phyloP scores from a whole-genome alignment of 1,140 invertebrate genomes.

The Dendrolimus punctatus region DNA sequence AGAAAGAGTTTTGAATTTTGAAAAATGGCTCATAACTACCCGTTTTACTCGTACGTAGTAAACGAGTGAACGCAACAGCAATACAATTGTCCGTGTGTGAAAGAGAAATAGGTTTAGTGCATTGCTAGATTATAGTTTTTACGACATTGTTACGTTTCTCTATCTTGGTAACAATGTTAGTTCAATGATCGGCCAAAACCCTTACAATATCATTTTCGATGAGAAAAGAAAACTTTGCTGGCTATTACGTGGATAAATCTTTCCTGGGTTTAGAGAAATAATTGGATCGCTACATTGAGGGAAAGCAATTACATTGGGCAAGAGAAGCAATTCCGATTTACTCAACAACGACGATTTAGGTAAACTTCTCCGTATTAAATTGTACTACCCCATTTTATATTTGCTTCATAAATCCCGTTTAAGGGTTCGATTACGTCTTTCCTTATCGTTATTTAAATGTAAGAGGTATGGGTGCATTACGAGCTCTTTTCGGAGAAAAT shows the following conservation, averaged over 20 bases:
- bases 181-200: constrained; percentile 4
- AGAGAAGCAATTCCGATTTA: constrained; percentile 55
- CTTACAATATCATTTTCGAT: constrained; percentile 48
- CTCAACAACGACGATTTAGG: constrained; percentile 48
- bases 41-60: too few relatives aligned
- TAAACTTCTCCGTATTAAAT: constrained; percentile 52
- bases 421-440: constrained; percentile 28
- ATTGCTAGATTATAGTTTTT: too few relatives aligned
- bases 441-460: constrained; percentile 27
- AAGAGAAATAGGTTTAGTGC: too few relatives aligned
- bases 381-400: constrained; percentile 40
- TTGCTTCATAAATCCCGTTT: constrained; percentile 31
- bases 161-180: neutral
- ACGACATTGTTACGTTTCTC: too few relatives aligned
- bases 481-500: constrained; percentile 7
- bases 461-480: constrained; percentile 16
- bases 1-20: too few relatives aligned
- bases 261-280: constrained; percentile 60
- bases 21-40: too few relatives aligned
- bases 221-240: constrained; percentile 45
- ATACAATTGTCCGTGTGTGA: too few relatives aligned
- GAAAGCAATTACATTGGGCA: constrained; percentile 58
- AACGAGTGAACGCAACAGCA: too few relatives aligned
- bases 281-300: constrained; percentile 55
- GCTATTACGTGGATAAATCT: constrained; percentile 46